Percentiles rank a stretch among this genome's conserved stretches.
Evolutionary conservation across 2,888 invertebrate genomes (phyloP).

Genomic region (Morpho helenor): DNA sequence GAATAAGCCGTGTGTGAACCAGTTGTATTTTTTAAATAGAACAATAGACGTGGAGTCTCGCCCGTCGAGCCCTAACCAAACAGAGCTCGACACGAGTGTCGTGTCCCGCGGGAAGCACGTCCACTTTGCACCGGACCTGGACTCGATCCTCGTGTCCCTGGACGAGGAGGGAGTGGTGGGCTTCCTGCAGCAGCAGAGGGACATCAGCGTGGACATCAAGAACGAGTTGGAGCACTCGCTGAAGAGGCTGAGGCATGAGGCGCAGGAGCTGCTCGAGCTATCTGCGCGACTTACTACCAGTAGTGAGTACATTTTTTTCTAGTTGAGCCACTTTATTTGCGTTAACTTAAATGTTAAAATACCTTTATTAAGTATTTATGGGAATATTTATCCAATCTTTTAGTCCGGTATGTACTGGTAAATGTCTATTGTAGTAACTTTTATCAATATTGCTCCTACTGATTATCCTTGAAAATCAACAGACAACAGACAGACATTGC

Average conservation of each 20-base stretch:
- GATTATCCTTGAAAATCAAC: too few relatives aligned
- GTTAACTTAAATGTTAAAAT: constrained; percentile 28
- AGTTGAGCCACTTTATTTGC: too few relatives aligned
- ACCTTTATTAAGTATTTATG: too few relatives aligned
- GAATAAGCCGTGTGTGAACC: background rate
- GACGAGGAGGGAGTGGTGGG: constrained; percentile 80
- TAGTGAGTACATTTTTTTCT: constrained; percentile 28
- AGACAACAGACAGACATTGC: too few relatives aligned
- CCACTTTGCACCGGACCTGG: constrained; percentile 85
- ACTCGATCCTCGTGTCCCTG: constrained; percentile 77
- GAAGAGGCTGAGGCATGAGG: constrained; percentile 83
- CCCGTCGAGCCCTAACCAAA: constrained; percentile 36
- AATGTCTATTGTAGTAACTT: too few relatives aligned
- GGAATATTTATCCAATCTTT: too few relatives aligned
- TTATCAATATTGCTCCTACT: too few relatives aligned
- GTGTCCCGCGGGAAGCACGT: constrained; percentile 73
- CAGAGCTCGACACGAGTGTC: constrained; percentile 41
- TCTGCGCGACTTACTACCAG: constrained; percentile 50
- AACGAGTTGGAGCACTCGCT: constrained; percentile 84
- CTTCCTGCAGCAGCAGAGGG: constrained; percentile 73
- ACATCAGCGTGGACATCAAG: constrained; percentile 78
- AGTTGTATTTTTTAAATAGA: constrained; percentile 22
- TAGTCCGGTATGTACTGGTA: too few relatives aligned
- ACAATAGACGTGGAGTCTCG: constrained; percentile 44
- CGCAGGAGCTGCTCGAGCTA: constrained; percentile 83